A percentile compares a stretch with the other conserved stretches of the same genome.
Evolutionary conservation across 92 coral and sea anemone species (phyloP).

Genomic region (Zoanthus sansibaricus): DNA sequence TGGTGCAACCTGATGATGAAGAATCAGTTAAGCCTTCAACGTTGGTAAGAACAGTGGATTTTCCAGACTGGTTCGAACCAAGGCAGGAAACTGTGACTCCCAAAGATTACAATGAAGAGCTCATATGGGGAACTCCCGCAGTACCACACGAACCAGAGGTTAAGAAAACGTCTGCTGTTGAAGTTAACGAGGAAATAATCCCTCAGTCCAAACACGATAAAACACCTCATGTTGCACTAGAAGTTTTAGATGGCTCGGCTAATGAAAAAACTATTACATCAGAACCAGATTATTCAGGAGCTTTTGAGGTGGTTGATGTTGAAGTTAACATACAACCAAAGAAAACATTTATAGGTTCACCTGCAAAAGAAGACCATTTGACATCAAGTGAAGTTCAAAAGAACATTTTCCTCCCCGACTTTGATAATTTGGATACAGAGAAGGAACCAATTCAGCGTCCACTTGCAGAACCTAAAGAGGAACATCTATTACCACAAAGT

Average conservation of each 20-base stretch:
- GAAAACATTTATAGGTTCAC: not conserved
- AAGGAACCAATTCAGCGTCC: slow-evolving; percentile 15
- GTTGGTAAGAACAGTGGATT: slow-evolving; percentile 7
- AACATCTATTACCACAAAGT: not conserved
- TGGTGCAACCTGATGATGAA: not conserved
- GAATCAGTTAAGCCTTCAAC: slow-evolving; percentile 27
- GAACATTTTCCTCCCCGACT: not conserved
- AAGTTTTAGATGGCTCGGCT: slow-evolving; percentile 35
- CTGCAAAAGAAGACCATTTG: slow-evolving; percentile 10
- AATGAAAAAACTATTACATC: slow-evolving; percentile 5
- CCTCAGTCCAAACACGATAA: slow-evolving; percentile 8
- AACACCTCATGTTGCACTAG: slow-evolving; percentile 38
- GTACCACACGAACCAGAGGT: not conserved
- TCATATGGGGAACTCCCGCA: slow-evolving; percentile 20
- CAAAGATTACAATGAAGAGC: slow-evolving; percentile 35
- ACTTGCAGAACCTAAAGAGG: not conserved
- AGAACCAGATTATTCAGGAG: slow-evolving; percentile 27
- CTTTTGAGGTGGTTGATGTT: slow-evolving; percentile 12
- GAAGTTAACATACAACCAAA: not conserved
- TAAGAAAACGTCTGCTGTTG: not conserved
- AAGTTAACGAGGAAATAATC: slow-evolving; percentile 36
- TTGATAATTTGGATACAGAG: slow-evolving; percentile 35
- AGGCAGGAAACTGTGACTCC: slow-evolving; percentile 28
- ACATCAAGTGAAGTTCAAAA: not conserved
- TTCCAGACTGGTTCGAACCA: slow-evolving; percentile 55